Evolutionary conservation across 2,797 vertebrate species (phyloP), one percentile per base, ranked within the genome.

Genomic region (Acanthiza pusilla): DNA sequence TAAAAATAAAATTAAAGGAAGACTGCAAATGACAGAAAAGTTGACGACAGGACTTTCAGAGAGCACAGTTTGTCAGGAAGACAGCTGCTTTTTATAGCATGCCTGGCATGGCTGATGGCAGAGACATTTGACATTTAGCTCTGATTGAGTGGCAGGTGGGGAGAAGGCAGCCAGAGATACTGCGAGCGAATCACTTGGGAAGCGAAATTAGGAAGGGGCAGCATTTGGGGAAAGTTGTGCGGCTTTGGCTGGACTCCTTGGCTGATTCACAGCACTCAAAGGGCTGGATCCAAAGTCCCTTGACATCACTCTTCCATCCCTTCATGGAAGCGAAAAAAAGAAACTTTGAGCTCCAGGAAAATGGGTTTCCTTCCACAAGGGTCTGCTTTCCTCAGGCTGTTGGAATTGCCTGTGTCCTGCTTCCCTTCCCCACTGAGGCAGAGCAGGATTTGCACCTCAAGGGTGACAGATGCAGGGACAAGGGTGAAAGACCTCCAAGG

Each of bases 51-150:
- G 89, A 89, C 90, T 95, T 96, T 82, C 45, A 91, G 80, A 91
- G 43, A 86, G 32, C 63, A 91, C 32, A 70, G 53, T 89, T 86
- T 88, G 76, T 87, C 54, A 95, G 84, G 67, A 55, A 94, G 96
- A 88, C 88, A 91, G 77, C 65, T 85, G 87, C 83, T 89, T 94
- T 96, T 96, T 95, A 88, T 93, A 93, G 72, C 38, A 80, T 54
- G 93, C 82, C 73, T 89, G 79, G 91, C 93, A 94, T 92, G 77
- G 85, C 73, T 96, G 87, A 89, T 81, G 88, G 93, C 91, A 92
- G 85, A 95, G 91, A 58, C 73, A 91, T 96, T 93, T 93, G 94
- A 96, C 96, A 95, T 96, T 96, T 91, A 82, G 67, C 36, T 89
- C 70, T 94, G 87, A 90, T 53, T 95, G 91, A 96, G 87, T 95